Evolutionary conservation across 92 coral and sea anemone species (phyloP).

Genomic region (Siderastrea radians): DNA sequence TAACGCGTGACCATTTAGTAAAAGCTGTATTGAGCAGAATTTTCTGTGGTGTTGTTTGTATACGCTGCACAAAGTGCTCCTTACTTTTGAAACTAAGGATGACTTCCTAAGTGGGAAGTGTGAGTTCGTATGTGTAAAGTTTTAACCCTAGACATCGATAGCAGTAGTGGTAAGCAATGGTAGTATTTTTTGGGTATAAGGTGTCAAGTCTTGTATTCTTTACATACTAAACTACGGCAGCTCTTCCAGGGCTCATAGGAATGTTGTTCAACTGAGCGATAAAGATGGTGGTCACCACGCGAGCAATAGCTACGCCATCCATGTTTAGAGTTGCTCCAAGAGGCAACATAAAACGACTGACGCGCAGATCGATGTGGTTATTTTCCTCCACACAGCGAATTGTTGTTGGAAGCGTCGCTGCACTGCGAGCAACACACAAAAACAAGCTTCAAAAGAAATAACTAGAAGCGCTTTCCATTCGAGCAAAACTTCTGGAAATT

Average conservation of each 20-base stretch:
- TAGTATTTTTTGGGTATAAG: background rate
- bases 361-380: conserved; percentile 77
- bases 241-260: conserved; percentile 59
- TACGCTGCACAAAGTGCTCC: too few species aligned
- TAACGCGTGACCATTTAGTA: too few species aligned
- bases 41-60: too few species aligned
- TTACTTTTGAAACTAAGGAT: too few species aligned
- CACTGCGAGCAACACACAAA: conserved; percentile 30
- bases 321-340: conserved; percentile 87
- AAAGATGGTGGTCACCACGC: conserved; percentile 75
- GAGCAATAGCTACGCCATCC: conserved; percentile 80
- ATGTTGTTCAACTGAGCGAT: conserved; percentile 82
- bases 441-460: background rate
- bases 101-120: too few species aligned
- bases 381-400: conserved; percentile 82
- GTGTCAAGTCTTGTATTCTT: background rate
- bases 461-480: too few species aligned
- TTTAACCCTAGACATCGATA: background rate
- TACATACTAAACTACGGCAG: conserved; percentile 76
- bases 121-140: too few species aligned
- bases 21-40: too few species aligned
- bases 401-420: conserved; percentile 87
- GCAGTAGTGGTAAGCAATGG: background rate
- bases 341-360: conserved; percentile 83
- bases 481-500: too few species aligned